Evolutionary conservation across 2,797 vertebrate genomes (phyloP).

Genomic region (Hoplostethus mediterraneus): DNA sequence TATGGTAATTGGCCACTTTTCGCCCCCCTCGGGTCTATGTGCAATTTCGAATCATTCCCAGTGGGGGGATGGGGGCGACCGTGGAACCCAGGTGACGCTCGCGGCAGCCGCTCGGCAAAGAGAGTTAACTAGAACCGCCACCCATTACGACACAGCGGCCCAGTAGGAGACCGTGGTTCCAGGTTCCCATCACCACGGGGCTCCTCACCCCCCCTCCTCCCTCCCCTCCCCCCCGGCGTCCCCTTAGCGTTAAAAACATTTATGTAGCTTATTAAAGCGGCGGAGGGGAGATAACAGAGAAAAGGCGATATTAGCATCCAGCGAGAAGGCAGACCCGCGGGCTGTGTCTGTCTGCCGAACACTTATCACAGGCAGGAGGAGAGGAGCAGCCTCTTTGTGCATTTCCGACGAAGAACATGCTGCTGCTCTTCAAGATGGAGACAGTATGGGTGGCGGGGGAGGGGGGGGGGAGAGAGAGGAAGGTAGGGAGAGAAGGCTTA

Average conservation of each 20-base stretch:
- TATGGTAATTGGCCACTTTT: slow-evolving; percentile 81
- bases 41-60: slow-evolving; percentile 71
- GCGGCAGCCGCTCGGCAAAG: slow-evolving; percentile 64
- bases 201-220: slow-evolving; percentile 3
- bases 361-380: slow-evolving; percentile 80
- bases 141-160: slow-evolving; percentile 49
- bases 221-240: slow-evolving; percentile 32
- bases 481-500: slow-evolving; percentile 15
- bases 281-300: slow-evolving; percentile 57
- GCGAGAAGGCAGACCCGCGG: slow-evolving; percentile 74
- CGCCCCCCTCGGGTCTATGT: slow-evolving; percentile 60
- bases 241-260: slow-evolving; percentile 76
- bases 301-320: slow-evolving; percentile 80
- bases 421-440: slow-evolving; percentile 56
- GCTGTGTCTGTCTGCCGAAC: slow-evolving; percentile 80
- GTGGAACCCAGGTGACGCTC: slow-evolving; percentile 73
- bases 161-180: slow-evolving; percentile 57
- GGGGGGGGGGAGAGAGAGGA: slow-evolving; percentile 44
- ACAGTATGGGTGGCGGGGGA: not conserved
- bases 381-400: slow-evolving; percentile 62
- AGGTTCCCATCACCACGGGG: slow-evolving; percentile 43
- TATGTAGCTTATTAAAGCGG: slow-evolving; percentile 77
- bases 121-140: slow-evolving; percentile 51
- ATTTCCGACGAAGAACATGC: slow-evolving; percentile 66
- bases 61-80: slow-evolving; percentile 54